phyloP scores from a whole-genome alignment of 2,113 vertebrate species.

The Hydropotes inermis region DNA sequence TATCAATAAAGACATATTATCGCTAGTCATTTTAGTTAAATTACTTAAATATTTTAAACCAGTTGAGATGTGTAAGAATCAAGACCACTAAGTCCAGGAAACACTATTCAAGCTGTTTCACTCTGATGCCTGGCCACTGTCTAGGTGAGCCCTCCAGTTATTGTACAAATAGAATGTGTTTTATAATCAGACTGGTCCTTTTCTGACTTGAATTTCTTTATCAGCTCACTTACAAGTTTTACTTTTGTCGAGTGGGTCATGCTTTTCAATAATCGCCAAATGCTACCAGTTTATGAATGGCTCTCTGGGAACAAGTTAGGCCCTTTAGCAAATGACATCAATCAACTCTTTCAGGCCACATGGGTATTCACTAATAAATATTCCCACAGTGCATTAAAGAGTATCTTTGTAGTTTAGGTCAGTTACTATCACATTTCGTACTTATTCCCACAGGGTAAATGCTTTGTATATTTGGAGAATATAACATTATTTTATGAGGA shows the following conservation, averaged over 20 bases:
- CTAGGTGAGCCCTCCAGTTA: background rate
- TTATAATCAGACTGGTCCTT: background rate
- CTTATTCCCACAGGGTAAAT: constrained; percentile 36
- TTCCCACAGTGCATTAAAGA: constrained; percentile 10
- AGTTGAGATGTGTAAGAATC: background rate
- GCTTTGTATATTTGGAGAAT: background rate
- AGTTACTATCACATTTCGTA: constrained; percentile 2
- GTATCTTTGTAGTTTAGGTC: constrained; percentile 5
- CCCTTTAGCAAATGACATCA: background rate
- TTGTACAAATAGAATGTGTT: background rate
- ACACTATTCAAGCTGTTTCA: background rate
- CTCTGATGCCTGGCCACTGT: background rate
- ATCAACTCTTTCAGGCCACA: constrained; percentile 19
- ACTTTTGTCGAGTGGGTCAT: background rate
- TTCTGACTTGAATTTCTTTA: constrained; percentile 26
- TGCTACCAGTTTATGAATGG: constrained; percentile 18
- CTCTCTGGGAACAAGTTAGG: constrained; percentile 30
- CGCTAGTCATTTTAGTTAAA: background rate
- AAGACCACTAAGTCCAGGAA: background rate
- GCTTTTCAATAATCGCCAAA: background rate
- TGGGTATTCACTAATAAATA: constrained; percentile 34
- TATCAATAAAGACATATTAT: background rate
- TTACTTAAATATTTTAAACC: background rate
- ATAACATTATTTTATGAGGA: background rate
- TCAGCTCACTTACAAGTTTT: background rate